Base-by-base conservation (phyloP, 1,140 invertebrate genomes). In the Charaxes varanes region DNA sequence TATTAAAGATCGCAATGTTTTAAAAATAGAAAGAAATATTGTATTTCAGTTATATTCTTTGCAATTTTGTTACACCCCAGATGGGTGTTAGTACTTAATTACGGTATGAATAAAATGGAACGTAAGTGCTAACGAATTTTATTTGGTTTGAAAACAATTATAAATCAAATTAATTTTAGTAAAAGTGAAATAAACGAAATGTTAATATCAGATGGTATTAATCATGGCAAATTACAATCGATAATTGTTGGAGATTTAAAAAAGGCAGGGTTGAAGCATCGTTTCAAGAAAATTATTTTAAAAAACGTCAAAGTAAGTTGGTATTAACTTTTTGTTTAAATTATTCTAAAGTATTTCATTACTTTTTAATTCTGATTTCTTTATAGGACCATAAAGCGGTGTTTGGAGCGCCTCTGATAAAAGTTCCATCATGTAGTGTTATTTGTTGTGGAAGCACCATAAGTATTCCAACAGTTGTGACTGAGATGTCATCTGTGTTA, bases 391-490 rank as follows among this genome's bases (percentile, higher is more conserved):
- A 77, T 19, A 88, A 87, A 53, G 86, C 86, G 38, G 71, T 90
- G 0, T 92, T 92, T 54, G 88, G 88, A 62, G 87, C 85, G 1
- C 81, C 86, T 11, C 60, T 92, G 13, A 71, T 79, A 3, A 84
- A 86, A 59, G 84, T 91, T 13, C 76, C 79, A 42, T 76, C 74
- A 41, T 72, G 74, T 38, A 59, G 85, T 87, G 50, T 79, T 83
- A 62, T 87, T 87, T 69, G 87, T 86, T 64, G 90, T 89, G 51
- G 88, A 72, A 74, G 79, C 90, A 58, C 86, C 68, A 24, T 94
- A 22, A 87, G 90, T 69, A 87, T 94, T 6, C 93, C 94, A n/a
- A 85, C 86, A 52, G 90, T 95, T 67, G 86, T 96, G 1, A 88
- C 88, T 49, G 88, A 93, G 63, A 88, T 92, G 48, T 89, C 91